Conservation (phyloP, 2,113 vertebrate genomes). For the Raja brachyura region DNA sequence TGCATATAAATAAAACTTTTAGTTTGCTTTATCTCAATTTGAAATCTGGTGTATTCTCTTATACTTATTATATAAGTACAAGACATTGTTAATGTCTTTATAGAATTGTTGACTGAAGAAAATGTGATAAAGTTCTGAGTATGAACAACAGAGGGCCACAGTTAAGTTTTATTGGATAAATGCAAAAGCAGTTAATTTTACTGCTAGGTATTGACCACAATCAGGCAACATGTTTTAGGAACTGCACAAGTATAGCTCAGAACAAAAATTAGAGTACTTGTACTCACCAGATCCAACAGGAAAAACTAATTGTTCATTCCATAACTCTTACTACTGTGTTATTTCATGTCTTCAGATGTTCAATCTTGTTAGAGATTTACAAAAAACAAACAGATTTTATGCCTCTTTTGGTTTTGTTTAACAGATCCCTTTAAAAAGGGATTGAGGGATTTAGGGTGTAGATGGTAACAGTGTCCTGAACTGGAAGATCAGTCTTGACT, state of each 20-base stretch:
- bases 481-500: too few species aligned
- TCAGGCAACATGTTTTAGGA: neutral
- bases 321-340: too few species aligned
- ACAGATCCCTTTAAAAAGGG: too few species aligned
- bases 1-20: neutral
- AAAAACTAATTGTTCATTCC: neutral
- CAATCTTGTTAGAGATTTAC: too few species aligned
- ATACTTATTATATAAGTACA: too few species aligned
- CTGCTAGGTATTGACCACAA: neutral
- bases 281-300: neutral
- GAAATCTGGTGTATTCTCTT: too few species aligned
- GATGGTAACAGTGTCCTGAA: too few species aligned
- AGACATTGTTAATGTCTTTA: too few species aligned
- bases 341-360: too few species aligned
- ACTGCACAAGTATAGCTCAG: neutral
- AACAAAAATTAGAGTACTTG: neutral
- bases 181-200: neutral
- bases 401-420: too few species aligned
- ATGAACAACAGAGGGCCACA: constrained; percentile 1
- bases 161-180: neutral
- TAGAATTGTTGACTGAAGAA: neutral
- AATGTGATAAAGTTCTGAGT: neutral
- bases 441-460: too few species aligned
- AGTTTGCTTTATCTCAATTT: neutral
- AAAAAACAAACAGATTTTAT: too few species aligned